Conservation (phyloP, 2,113 vertebrate genomes). For the Pomatorhinus ruficollis region DNA sequence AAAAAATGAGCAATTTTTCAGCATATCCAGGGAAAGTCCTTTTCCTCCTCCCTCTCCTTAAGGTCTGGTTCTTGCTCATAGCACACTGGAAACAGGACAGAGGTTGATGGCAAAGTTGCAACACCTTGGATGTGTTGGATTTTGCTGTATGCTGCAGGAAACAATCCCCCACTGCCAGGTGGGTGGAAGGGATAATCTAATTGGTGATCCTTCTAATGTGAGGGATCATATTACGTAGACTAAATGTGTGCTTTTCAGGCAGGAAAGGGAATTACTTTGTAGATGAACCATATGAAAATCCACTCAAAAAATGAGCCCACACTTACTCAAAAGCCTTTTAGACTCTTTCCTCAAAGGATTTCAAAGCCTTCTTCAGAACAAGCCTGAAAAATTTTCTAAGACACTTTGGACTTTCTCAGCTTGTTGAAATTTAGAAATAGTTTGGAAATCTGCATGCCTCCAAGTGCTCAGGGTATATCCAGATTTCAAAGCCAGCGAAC, state of each 20-base stretch:
- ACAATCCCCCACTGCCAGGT: neutral
- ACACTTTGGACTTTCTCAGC: neutral
- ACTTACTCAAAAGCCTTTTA: neutral
- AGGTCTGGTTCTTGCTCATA: neutral
- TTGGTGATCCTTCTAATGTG: neutral
- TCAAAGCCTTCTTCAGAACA: neutral
- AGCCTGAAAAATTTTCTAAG: neutral
- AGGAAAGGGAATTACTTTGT: neutral
- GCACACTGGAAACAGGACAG: neutral
- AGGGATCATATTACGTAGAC: neutral
- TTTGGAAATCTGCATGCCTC: neutral
- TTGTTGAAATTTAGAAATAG: neutral
- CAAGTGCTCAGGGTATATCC: neutral
- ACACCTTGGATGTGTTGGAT: neutral
- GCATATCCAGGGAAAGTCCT: neutral
- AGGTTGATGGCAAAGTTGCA: neutral
- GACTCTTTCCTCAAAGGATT: neutral
- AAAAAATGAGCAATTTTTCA: neutral
- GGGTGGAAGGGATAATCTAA: neutral
- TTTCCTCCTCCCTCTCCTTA: neutral
- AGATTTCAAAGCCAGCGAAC: neutral
- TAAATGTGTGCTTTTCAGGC: neutral
- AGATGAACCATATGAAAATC: neutral
- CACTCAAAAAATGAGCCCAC: fast-evolving
- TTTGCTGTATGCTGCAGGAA: neutral